Conservation (phyloP, 2,797 vertebrate genomes). For the Squalus acanthias region DNA sequence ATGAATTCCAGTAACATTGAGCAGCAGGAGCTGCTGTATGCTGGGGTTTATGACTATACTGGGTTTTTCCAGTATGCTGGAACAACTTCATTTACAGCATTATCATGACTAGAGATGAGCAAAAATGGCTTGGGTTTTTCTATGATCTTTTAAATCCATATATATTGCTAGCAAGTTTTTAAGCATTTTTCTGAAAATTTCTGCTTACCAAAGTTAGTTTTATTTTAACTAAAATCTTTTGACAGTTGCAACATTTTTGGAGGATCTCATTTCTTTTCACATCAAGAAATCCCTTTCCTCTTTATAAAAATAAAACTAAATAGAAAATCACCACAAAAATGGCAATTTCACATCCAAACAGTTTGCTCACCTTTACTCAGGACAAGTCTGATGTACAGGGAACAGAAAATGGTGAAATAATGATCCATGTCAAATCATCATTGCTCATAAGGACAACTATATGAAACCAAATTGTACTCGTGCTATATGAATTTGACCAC, state of each 20-base stretch:
- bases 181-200: background rate
- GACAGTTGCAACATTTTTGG: background rate
- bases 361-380: conserved; percentile 21
- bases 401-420: conserved; percentile 26
- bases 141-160: background rate
- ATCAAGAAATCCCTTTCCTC: background rate
- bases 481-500: background rate
- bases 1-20: conserved; percentile 7
- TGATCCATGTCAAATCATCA: background rate
- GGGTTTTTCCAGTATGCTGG: background rate
- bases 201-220: background rate
- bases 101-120: conserved; percentile 14
- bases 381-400: conserved; percentile 27
- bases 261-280: background rate
- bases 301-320: conserved; percentile 27
- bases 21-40: conserved; percentile 14
- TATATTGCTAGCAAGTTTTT: background rate
- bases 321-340: conserved; percentile 21
- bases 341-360: background rate
- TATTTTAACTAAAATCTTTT: background rate
- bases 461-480: background rate
- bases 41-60: background rate
- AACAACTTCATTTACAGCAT: background rate
- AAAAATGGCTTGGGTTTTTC: conserved; percentile 10
- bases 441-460: conserved; percentile 12